Base-by-base conservation (phyloP, 2,797 vertebrate genomes). In the Nyctalus aviator region DNA sequence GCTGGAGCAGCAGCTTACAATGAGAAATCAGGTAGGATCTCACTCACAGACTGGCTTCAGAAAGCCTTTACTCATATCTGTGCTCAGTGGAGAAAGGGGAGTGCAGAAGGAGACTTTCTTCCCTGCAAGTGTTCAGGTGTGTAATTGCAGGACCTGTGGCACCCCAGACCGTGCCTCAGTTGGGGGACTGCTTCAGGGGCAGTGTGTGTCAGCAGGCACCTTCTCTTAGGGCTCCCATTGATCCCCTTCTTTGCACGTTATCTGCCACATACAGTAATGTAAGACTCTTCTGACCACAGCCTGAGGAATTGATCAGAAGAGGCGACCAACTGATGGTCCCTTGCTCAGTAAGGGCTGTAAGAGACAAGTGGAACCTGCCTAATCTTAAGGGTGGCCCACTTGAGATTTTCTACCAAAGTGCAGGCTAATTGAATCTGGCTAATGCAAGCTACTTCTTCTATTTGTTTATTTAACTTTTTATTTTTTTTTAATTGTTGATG, bases 21-120 rank as follows among this genome's bases (percentile, higher is more conserved):
- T 6, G 69, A 93, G 57, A 84, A 89, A 90, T 75, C 95, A 97
- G 96, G 95, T 97, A 97, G 18, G 94, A 83, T 53, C 35, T 95
- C n/a, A 9, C 8, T 87, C 4, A 57, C 44, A 15, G 17, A 73
- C 53, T 76, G 86, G 35, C 57, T 94, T 88, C 69, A 66, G 78
- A 84, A 89, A 84, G 2, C 13, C 46, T 93, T 95, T 64, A 59
- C 71, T 92, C 20, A 86, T 17, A 12, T 77, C 64, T 93, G 59
- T 69, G 79, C 91, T 87, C 50, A 14, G 25, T 78, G 62, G 92
- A 88, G 32, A 88, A 85, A 87, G 71, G 82, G 69, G n/a, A 50
- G 59, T 41, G 20, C 2, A 3, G 30, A 90, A 82, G 84, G 81
- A 94, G 37, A 62, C 32, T 76, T 0, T 59, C 53, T 85, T 13